Evolutionary conservation across 2,797 vertebrate genomes (phyloP).

Genomic region (Anguilla anguilla): DNA sequence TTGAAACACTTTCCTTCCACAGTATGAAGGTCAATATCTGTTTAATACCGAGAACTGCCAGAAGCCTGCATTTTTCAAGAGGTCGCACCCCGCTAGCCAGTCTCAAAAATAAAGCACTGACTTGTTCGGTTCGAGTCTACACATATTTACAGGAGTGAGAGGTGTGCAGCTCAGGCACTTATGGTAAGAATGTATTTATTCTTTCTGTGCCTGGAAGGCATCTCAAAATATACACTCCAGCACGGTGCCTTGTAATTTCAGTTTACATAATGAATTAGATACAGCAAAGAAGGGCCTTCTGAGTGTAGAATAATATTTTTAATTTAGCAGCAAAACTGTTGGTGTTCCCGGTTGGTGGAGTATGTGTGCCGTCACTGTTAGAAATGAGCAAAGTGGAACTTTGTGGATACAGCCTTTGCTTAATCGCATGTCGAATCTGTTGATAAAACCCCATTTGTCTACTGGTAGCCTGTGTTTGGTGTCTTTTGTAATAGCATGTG

Average conservation of each 20-base stretch:
- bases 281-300: neutral
- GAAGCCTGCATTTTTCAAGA: neutral
- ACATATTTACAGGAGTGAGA: slow-evolving; percentile 1
- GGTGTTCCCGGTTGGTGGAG: neutral
- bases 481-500: slow-evolving; percentile 55
- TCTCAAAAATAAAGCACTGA: neutral
- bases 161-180: neutral
- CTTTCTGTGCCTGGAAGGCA: neutral
- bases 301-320: neutral
- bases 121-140: neutral
- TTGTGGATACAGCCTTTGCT: neutral
- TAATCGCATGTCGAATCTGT: neutral
- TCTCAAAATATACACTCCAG: neutral
- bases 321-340: neutral
- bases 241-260: neutral
- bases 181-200: neutral
- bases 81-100: neutral
- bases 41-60: neutral
- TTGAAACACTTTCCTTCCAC: neutral
- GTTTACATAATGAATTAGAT: neutral
- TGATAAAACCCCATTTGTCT: neutral
- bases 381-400: neutral
- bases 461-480: slow-evolving; percentile 43
- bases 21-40: slow-evolving; percentile 14
- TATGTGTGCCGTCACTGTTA: neutral